Evolutionary conservation across 2,797 vertebrate species (phyloP).

Genomic region (Crocidura indochinensis): DNA sequence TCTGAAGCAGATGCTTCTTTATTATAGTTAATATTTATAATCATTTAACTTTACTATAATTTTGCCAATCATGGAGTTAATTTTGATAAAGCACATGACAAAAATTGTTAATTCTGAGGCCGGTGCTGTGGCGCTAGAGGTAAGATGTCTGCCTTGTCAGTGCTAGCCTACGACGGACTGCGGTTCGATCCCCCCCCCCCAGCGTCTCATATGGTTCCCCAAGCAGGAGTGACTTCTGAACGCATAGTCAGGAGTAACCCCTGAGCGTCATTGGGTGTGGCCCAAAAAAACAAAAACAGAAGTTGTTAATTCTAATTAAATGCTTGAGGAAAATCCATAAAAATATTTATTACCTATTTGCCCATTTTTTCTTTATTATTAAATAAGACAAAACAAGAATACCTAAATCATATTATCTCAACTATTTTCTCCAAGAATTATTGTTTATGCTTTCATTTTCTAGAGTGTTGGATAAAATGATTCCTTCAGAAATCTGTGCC

Average conservation of each 20-base stretch:
- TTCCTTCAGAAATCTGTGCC: neutral
- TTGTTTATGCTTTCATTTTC: neutral
- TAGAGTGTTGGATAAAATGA: conserved; percentile 3
- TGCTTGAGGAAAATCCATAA: conserved; percentile 15
- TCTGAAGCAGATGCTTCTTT: conserved; percentile 3
- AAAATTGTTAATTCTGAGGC: conserved; percentile 7
- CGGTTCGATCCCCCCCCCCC: too few species aligned
- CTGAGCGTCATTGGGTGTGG: too few species aligned
- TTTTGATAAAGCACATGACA: conserved; percentile 31
- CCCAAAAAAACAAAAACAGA: too few species aligned
- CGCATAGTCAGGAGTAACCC: too few species aligned
- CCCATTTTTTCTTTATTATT: neutral
- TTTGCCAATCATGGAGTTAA: neutral
- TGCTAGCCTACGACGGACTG: too few species aligned
- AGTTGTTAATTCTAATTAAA: conserved; percentile 45
- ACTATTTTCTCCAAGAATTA: neutral
- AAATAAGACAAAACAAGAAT: conserved; percentile 44
- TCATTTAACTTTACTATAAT: neutral
- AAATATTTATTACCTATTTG: neutral
- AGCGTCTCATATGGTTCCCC: too few species aligned
- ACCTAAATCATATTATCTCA: neutral
- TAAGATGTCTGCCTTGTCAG: too few species aligned
- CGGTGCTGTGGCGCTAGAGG: too few species aligned
- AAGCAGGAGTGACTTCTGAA: too few species aligned
- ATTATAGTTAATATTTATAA: conserved; percentile 17